Evolutionary conservation across 2,113 vertebrate species (phyloP), one percentile per base, ranked within the genome.

Genomic region (Cettia cetti): DNA sequence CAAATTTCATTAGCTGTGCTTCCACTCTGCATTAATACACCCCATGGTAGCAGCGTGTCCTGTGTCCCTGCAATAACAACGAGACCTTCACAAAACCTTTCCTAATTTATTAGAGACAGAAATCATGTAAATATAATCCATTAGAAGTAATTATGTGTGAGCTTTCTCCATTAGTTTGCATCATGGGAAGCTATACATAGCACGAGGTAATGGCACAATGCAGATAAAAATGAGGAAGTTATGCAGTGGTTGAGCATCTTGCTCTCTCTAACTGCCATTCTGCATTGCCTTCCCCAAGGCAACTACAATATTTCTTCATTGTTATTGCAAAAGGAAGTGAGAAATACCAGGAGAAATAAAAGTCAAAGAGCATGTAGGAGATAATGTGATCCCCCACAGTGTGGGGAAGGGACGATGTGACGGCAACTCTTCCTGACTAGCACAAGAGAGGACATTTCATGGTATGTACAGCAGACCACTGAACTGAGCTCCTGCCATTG

Each of bases 31-130:
- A 79, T 72, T 65, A 47, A 40, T n/a, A n/a, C n/a, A n/a, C n/a
- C n/a, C n/a, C 70, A 39, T 53, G 28, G 22, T 82, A 59, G 49
- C 85, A 85, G 50, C n/a, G 45, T 47, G 47, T 82, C 22, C 81
- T 86, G 52, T 75, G 89, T 66, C 66, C 30, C 42, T 91, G 52
- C 56, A 42, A 79, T 77, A 92, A 89, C 42, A 71, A 89, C 15
- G 53, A 90, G 54, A 65, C 77, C 82, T 92, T 86, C 47, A 66
- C 13, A 57, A 70, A 72, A 92, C 40, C 76, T n/a, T 82, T 54
- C 18, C 19, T 60, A 80, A 52, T 81, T 93, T 66, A 71, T 56
- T 75, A 42, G n/a, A 91, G 66, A 70, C 24, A 47, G 16, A 52
- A 61, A n/a, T 71, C 2, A 45, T 60, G 47, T 40, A n/a, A 80